Percentiles rank a stretch among this genome's conserved stretches.
Conservation (phyloP, 2,888 invertebrate genomes). For the Heliconius charithonia region DNA sequence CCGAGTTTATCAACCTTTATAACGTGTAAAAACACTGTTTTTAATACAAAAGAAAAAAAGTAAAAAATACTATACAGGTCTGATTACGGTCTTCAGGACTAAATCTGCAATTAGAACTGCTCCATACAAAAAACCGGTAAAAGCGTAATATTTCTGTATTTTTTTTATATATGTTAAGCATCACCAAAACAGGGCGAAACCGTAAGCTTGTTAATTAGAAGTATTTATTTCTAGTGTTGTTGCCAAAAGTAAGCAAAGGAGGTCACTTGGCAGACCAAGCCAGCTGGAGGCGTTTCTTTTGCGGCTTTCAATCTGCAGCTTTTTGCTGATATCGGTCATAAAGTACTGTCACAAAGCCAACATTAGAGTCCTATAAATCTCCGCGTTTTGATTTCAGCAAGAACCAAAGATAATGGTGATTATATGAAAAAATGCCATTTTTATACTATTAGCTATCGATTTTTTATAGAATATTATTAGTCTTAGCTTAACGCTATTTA, state of each 20-base stretch:
- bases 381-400: conserved; percentile 19
- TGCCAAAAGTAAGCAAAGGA: conserved; percentile 47
- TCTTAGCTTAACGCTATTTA: no score
- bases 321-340: conserved; percentile 24
- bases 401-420: conserved; percentile 11
- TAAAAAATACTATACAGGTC: not conserved
- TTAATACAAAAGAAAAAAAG: not conserved
- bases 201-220: conserved; percentile 46
- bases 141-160: not conserved
- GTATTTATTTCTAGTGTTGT: conserved; percentile 45
- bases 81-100: not conserved
- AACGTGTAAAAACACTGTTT: not conserved
- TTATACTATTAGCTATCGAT: not conserved
- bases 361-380: conserved; percentile 23
- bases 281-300: conserved; percentile 42
- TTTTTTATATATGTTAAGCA: conserved; percentile 21
- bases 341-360: conserved; percentile 30
- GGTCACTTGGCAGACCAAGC: conserved; percentile 47
- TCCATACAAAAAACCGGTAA: not conserved
- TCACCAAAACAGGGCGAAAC: conserved; percentile 31
- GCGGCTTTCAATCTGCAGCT: conserved; percentile 30
- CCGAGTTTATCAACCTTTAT: not conserved
- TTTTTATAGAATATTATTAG: no score
- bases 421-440: not conserved
- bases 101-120: not conserved